A percentile compares a stretch with the other conserved stretches of the same genome.
These are phyloP conservation scores for Plagodis dolabraria DNA, from an alignment of 2,888 invertebrate genomes.

Conservation along the genomic window DNA sequence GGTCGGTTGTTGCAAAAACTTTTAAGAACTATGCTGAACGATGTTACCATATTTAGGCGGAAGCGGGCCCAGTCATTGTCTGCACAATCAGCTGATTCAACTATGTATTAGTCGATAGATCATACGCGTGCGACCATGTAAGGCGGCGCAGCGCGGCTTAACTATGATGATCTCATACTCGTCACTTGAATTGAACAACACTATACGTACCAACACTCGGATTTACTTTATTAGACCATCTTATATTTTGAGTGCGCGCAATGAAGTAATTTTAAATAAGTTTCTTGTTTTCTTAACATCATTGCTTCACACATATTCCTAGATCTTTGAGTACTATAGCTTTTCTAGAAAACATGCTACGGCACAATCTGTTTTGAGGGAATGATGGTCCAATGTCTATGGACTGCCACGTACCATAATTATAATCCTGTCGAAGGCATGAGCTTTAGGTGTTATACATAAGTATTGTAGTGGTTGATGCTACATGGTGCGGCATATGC, in stretches of 20 bases:
- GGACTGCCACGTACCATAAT: too few species aligned
- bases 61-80: conserved; percentile 34
- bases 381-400: too few species aligned
- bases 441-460: too few species aligned
- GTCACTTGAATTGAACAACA: conserved; percentile 43
- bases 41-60: conserved; percentile 41
- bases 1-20: conserved; percentile 22
- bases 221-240: conserved; percentile 40
- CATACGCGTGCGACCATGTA: conserved; percentile 78
- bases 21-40: conserved; percentile 12
- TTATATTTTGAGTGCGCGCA: conserved; percentile 19
- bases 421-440: too few species aligned
- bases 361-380: too few species aligned
- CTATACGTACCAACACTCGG: conserved; percentile 44
- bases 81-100: conserved; percentile 69
- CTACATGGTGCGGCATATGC: too few species aligned
- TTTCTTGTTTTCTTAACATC: too few species aligned
- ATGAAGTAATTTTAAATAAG: too few species aligned
- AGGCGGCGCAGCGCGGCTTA: conserved; percentile 63
- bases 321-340: too few species aligned
- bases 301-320: too few species aligned
- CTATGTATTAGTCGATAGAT: conserved; percentile 66
- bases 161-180: conserved; percentile 78
- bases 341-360: too few species aligned
- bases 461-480: too few species aligned